phyloP scores from a whole-genome alignment of 2,888 invertebrate species.

The Morpho helenor region DNA sequence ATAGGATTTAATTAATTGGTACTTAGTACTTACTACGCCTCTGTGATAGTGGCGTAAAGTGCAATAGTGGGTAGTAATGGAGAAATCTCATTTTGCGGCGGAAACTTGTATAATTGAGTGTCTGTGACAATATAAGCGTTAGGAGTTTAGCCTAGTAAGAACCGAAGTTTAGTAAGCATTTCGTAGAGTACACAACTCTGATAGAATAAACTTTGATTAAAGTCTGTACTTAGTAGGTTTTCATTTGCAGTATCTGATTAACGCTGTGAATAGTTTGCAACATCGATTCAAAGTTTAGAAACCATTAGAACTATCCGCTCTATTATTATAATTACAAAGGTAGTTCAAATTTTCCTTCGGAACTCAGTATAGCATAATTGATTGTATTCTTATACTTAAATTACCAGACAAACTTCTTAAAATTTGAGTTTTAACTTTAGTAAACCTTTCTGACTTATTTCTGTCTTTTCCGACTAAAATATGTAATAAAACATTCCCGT shows the following conservation, averaged over 20 bases:
- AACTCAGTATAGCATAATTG: too few relatives aligned
- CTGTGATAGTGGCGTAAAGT: neutral
- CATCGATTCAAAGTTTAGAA: too few relatives aligned
- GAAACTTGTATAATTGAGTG: conserved; percentile 17
- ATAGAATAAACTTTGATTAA: conserved; percentile 4
- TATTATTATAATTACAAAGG: too few relatives aligned
- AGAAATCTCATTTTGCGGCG: conserved; percentile 15
- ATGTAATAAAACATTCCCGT: too few relatives aligned
- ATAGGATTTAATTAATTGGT: neutral
- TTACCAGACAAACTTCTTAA: too few relatives aligned
- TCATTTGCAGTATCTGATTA: neutral
- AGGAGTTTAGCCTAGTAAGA: conserved; percentile 6
- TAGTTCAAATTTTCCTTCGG: too few relatives aligned
- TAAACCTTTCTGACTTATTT: too few relatives aligned
- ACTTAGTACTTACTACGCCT: neutral
- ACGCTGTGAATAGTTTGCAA: too few relatives aligned
- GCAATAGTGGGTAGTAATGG: conserved; percentile 16
- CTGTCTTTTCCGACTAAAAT: too few relatives aligned
- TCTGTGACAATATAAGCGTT: conserved; percentile 9
- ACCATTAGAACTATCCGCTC: too few relatives aligned
- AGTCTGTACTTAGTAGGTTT: neutral
- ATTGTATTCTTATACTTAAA: too few relatives aligned
- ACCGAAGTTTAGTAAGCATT: conserved; percentile 5
- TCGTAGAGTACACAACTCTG: neutral
- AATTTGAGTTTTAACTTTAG: too few relatives aligned